Conservation (phyloP, 2,113 vertebrate species). For the Callionymus lyra region DNA sequence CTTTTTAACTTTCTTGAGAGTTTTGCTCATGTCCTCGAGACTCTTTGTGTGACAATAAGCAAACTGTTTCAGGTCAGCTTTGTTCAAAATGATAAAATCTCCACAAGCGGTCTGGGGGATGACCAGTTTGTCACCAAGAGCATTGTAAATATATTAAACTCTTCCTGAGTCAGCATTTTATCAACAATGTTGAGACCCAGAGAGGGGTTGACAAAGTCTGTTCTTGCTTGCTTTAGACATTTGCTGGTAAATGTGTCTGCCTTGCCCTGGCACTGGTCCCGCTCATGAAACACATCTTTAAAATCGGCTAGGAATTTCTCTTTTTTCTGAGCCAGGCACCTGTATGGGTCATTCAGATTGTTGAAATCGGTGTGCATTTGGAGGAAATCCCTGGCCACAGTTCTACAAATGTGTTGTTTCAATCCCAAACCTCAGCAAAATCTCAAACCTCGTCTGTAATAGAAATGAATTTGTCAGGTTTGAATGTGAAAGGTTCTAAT, state of each 20-base stretch:
- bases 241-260: slow-evolving; percentile 23
- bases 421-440: slow-evolving; percentile 27
- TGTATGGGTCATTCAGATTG: slow-evolving; percentile 3
- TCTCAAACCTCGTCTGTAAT: slow-evolving; percentile 7
- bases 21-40: slow-evolving; percentile 1
- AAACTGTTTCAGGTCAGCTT: slow-evolving; percentile 16
- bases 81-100: slow-evolving; percentile 25
- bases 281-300: slow-evolving; percentile 22
- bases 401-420: slow-evolving; percentile 43
- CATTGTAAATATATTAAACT: slow-evolving; percentile 18
- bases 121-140: slow-evolving; percentile 14
- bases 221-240: slow-evolving; percentile 43
- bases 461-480: too few relatives aligned
- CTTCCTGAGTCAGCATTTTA: slow-evolving; percentile 18
- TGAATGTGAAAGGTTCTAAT: too few relatives aligned
- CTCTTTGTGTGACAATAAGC: slow-evolving; percentile 7
- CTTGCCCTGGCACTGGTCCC: slow-evolving; percentile 35
- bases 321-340: slow-evolving; percentile 30
- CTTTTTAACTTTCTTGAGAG: slow-evolving; percentile 16
- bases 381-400: slow-evolving; percentile 26
- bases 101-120: slow-evolving; percentile 5
- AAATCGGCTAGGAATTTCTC: slow-evolving; percentile 32
- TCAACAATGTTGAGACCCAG: slow-evolving; percentile 46
- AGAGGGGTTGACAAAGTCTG: slow-evolving; percentile 16
- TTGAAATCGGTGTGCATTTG: slow-evolving; percentile 41